These are phyloP conservation scores for Troides oblongomaculatus DNA, from an alignment of 2,888 invertebrate species.

Conservation along the genomic window DNA sequence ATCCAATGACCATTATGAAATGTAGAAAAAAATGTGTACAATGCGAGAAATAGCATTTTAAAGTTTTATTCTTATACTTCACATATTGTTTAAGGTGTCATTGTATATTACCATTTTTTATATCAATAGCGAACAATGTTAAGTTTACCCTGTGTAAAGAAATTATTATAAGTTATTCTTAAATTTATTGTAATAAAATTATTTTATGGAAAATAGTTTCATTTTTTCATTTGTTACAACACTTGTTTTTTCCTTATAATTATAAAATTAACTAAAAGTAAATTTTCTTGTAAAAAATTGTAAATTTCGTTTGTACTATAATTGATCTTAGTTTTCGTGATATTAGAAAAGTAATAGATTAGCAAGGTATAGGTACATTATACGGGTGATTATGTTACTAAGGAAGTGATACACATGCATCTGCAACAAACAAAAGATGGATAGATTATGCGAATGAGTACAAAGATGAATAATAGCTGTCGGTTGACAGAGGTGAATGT, in stretches of 20 bases:
- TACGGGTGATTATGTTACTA: no score
- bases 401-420: no score
- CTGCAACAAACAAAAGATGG: no score
- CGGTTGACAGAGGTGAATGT: no score
- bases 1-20: conserved; percentile 19
- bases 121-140: conserved; percentile 56
- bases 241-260: background rate
- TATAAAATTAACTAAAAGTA: background rate
- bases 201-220: conserved; percentile 35
- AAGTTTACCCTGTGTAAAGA: conserved; percentile 41
- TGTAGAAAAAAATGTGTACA: background rate
- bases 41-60: conserved; percentile 12
- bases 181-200: conserved; percentile 61
- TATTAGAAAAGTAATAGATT: no score
- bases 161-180: conserved; percentile 58
- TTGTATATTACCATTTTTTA: conserved; percentile 49
- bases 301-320: no score
- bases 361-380: no score
- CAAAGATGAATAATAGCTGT: no score
- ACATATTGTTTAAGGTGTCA: conserved; percentile 36
- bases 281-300: no score
- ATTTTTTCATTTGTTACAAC: background rate
- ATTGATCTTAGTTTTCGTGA: no score
- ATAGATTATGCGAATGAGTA: no score
- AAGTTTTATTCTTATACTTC: conserved; percentile 34